These are phyloP conservation scores for Phymastichus coffea DNA, from an alignment of 1,140 invertebrate genomes.

Conservation along the genomic window DNA sequence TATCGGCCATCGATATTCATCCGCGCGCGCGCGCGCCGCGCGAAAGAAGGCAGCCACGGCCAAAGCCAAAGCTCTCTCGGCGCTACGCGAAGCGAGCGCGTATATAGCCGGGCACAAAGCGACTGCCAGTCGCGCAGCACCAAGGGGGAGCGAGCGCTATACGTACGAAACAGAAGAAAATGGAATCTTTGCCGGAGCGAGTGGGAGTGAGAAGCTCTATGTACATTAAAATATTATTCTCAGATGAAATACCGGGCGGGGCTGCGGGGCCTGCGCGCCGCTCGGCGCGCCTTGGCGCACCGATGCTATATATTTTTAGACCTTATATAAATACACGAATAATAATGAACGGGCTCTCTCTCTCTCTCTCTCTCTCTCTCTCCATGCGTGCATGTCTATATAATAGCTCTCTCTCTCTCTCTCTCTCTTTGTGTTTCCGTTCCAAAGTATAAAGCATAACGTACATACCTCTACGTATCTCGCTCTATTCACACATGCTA, in stretches of 20 bases:
- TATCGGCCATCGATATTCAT: slow-evolving; percentile 23
- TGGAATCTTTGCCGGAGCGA: slow-evolving; percentile 16
- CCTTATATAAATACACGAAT: slow-evolving; percentile 59
- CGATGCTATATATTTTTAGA: slow-evolving; percentile 57
- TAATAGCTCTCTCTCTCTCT: slow-evolving; percentile 15
- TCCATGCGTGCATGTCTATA: slow-evolving; percentile 14
- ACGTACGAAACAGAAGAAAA: slow-evolving; percentile 17
- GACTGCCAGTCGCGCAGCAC: slow-evolving; percentile 20
- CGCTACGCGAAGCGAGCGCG: neutral
- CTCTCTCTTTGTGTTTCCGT: slow-evolving; percentile 38
- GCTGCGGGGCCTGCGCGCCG: too few species aligned
- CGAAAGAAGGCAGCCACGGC: too few species aligned
- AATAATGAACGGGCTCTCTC: slow-evolving; percentile 53
- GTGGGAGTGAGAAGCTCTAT: slow-evolving; percentile 32
- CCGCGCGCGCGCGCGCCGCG: slow-evolving; percentile 2
- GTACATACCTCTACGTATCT: too few species aligned
- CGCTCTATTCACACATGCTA: too few species aligned
- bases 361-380: too few species aligned
- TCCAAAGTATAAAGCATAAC: slow-evolving; percentile 26
- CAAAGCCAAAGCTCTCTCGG: neutral
- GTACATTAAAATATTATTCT: slow-evolving; percentile 60
- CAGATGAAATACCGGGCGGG: slow-evolving; percentile 58
- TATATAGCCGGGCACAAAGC: slow-evolving; percentile 38
- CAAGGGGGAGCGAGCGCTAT: slow-evolving; percentile 12
- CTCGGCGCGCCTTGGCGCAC: slow-evolving; percentile 48